Evolutionary conservation across 2,888 invertebrate genomes (phyloP).

Genomic region (Synergus itoensis): DNA sequence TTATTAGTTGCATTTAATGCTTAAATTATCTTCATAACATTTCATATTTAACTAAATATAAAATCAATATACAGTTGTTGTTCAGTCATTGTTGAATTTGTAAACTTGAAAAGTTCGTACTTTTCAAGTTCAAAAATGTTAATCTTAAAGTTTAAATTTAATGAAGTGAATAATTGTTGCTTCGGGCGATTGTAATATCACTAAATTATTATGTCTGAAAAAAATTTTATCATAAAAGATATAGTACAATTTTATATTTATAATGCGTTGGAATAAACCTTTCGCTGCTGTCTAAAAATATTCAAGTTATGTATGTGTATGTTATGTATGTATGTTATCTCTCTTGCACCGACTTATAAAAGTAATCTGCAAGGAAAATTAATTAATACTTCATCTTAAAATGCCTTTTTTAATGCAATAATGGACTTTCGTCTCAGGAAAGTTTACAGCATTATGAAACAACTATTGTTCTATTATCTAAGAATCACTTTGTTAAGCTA

Average conservation of each 20-base stretch:
- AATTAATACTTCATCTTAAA: background rate
- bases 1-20: slow-evolving; percentile 2
- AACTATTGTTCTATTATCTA: slow-evolving; percentile 1
- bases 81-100: slow-evolving; percentile 24
- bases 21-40: background rate
- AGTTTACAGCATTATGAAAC: slow-evolving; percentile 24
- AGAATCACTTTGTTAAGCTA: slow-evolving; percentile 25
- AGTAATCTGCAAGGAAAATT: slow-evolving; percentile 5
- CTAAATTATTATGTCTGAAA: slow-evolving; percentile 18
- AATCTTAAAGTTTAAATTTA: slow-evolving; percentile 16
- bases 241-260: slow-evolving; percentile 41
- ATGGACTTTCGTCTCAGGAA: slow-evolving; percentile 31
- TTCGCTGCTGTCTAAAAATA: slow-evolving; percentile 13
- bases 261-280: slow-evolving; percentile 19
- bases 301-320: slow-evolving; percentile 25
- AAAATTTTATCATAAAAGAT: slow-evolving; percentile 24
- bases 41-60: slow-evolving; percentile 25
- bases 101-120: slow-evolving; percentile 35
- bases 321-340: slow-evolving; percentile 14
- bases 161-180: slow-evolving; percentile 31
- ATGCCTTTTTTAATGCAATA: slow-evolving; percentile 29
- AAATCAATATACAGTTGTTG: slow-evolving; percentile 33
- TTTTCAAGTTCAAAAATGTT: slow-evolving; percentile 4
- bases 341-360: slow-evolving; percentile 14
- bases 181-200: slow-evolving; percentile 35